Conservation (phyloP, 1,140 invertebrate species). For the Hermetia illucens region DNA sequence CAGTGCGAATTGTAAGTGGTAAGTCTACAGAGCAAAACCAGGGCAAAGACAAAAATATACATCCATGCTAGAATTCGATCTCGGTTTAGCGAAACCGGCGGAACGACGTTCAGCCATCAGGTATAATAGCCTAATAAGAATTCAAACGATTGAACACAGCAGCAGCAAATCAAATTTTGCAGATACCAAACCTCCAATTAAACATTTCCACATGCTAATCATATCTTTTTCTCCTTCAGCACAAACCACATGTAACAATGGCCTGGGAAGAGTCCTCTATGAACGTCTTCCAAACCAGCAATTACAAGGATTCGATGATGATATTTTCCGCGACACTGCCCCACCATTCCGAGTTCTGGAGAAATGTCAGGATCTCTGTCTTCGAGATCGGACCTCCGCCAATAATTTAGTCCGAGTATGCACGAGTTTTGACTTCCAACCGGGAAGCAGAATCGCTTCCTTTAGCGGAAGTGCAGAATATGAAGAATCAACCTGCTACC, state of each 20-base stretch:
- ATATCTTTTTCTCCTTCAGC: conserved; percentile 13
- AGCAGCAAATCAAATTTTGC: too few species aligned
- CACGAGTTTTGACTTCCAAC: conserved; percentile 79
- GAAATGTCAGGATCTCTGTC: conserved; percentile 72
- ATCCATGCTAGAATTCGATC: too few species aligned
- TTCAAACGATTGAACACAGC: too few species aligned
- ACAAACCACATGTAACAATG: conserved; percentile 82
- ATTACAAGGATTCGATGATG: conserved; percentile 74
- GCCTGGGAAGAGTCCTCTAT: conserved; percentile 70
- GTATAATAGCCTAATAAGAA: too few species aligned
- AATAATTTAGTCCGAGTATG: conserved; percentile 70
- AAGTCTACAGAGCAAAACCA: too few species aligned
- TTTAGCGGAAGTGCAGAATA: conserved; percentile 71
- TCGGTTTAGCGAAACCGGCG: too few species aligned
- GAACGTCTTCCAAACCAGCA: conserved; percentile 78
- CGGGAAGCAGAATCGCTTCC: conserved; percentile 65
- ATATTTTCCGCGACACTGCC: conserved; percentile 62
- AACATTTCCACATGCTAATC: too few species aligned
- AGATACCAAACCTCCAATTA: too few species aligned
- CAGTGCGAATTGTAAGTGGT: too few species aligned
- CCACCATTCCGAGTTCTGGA: conserved; percentile 74
- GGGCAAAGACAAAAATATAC: too few species aligned
- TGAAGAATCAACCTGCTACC: conserved; percentile 78
- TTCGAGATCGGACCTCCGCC: conserved; percentile 60
- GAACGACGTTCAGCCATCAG: too few species aligned